Conservation (phyloP, 2,888 invertebrate species). For the Steinernema scapterisci region DNA sequence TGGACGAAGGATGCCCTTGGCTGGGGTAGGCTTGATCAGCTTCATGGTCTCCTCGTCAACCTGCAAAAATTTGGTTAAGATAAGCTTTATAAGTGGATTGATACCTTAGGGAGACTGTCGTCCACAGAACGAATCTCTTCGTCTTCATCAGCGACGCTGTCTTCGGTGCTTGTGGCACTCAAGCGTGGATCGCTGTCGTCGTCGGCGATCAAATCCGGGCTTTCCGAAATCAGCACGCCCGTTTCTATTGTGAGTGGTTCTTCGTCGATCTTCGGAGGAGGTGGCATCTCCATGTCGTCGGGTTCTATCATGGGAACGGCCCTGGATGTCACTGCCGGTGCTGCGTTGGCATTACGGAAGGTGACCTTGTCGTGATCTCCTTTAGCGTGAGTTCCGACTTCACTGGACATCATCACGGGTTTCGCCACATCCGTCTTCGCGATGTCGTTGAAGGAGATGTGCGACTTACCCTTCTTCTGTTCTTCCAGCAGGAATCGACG, state of each 20-base stretch:
- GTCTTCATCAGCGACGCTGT: constrained; percentile 20
- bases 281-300: background rate
- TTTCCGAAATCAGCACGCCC: constrained; percentile 5
- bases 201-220: constrained; percentile 12
- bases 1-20: constrained; percentile 58
- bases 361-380: background rate
- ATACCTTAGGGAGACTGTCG: constrained; percentile 23
- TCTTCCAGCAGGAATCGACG: constrained; percentile 58
- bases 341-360: background rate
- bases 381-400: background rate
- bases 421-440: constrained; percentile 26
- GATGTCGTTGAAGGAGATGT: constrained; percentile 41
- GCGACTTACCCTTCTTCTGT: constrained; percentile 51
- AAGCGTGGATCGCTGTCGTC: constrained; percentile 17
- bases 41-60: constrained; percentile 33
- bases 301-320: background rate
- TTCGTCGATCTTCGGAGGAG: constrained; percentile 15
- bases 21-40: constrained; percentile 11
- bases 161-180: constrained; percentile 21
- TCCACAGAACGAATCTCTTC: constrained; percentile 1
- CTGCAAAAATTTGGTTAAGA: constrained; percentile 30
- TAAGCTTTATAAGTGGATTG: background rate
- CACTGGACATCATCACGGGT: background rate
- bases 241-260: background rate
- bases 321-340: background rate